Evolutionary conservation across 2,113 vertebrate genomes (phyloP).

Genomic region (Cryptotis parvus): DNA sequence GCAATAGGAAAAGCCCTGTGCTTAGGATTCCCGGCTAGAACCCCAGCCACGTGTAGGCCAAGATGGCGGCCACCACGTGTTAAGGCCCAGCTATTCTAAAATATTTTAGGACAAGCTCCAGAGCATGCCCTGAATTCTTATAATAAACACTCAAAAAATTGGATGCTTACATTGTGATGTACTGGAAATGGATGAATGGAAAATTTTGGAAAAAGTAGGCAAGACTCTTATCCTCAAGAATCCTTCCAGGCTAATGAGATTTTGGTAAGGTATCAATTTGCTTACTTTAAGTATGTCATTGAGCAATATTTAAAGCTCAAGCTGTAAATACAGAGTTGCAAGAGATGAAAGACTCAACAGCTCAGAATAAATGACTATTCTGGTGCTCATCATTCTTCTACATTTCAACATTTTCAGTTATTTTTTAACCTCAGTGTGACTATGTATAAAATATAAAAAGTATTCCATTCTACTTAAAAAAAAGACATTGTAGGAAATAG

Average conservation of each 20-base stretch:
- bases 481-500: slow-evolving; percentile 8
- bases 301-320: no score
- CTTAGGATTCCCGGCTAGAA: no score
- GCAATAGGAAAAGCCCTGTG: no score
- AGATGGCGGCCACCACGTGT: no score
- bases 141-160: neutral
- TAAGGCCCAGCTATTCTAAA: no score
- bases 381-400: neutral
- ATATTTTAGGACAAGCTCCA: neutral
- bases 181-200: neutral
- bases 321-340: neutral
- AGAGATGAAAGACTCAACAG: neutral
- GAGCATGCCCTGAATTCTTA: neutral
- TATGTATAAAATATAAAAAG: slow-evolving; percentile 7
- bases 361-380: neutral
- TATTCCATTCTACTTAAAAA: slow-evolving; percentile 21
- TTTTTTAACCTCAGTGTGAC: neutral
- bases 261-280: neutral
- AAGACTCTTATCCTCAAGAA: neutral
- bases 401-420: neutral
- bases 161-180: fast-evolving
- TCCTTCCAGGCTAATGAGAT: neutral
- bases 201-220: neutral
- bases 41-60: no score
- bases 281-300: neutral